Percentiles rank a stretch among this genome's conserved stretches.
phyloP scores from a whole-genome alignment of 1,140 invertebrate species.

The Drosophila pseudoobscura region DNA sequence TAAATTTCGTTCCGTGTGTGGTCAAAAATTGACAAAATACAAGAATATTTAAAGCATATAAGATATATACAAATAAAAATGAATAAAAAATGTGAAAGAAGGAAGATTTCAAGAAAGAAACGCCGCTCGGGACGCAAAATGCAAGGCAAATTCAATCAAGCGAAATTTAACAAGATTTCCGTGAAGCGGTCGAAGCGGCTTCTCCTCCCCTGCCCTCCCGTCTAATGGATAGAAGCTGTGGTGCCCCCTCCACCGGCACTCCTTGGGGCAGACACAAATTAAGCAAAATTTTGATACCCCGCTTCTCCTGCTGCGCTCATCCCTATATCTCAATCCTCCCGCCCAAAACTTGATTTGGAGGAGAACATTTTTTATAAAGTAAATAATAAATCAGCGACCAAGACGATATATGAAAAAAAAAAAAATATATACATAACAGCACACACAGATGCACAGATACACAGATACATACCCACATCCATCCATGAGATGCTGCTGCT shows the following conservation, averaged over 20 bases:
- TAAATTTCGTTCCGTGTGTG: slow-evolving; percentile 34
- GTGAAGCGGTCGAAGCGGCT: slow-evolving; percentile 39
- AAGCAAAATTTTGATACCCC: slow-evolving; percentile 40
- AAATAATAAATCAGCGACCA: slow-evolving; percentile 73
- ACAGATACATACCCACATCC: background rate
- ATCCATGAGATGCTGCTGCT: slow-evolving; percentile 29
- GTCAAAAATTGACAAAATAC: slow-evolving; percentile 34
- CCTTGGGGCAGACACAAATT: slow-evolving; percentile 38
- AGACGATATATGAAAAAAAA: slow-evolving; percentile 66
- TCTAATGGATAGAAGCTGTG: slow-evolving; percentile 55
- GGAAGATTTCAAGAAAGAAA: slow-evolving; percentile 6
- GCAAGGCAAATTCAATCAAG: slow-evolving; percentile 73
- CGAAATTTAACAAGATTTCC: slow-evolving; percentile 76
- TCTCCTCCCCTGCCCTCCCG: background rate
- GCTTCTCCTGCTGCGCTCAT: slow-evolving; percentile 10
- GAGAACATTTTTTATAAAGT: slow-evolving; percentile 65
- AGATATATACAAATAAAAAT: background rate
- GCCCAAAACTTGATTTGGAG: slow-evolving; percentile 46
- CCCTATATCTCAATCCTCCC: slow-evolving; percentile 5
- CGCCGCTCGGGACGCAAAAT: slow-evolving; percentile 24
- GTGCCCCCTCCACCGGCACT: background rate
- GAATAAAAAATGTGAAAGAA: too few relatives aligned
- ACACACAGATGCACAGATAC: slow-evolving; percentile 22
- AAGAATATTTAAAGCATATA: background rate
- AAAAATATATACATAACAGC: slow-evolving; percentile 29